A percentile compares a stretch with the other conserved stretches of the same genome.
These are phyloP conservation scores for Ctenoplectra terminalis DNA, from an alignment of 1,140 invertebrate species.

Conservation along the genomic window DNA sequence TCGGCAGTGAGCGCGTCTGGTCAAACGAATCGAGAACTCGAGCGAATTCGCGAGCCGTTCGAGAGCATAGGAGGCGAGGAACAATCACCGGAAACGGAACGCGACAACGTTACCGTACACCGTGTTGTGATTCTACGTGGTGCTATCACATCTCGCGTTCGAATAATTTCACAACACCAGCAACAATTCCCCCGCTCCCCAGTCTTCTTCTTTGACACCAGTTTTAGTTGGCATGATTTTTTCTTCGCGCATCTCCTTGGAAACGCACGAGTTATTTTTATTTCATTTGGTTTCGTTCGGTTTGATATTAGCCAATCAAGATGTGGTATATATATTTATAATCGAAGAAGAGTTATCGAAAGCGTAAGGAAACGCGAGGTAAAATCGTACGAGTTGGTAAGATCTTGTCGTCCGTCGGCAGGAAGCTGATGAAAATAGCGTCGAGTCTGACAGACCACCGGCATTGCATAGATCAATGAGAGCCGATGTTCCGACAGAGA, in stretches of 20 bases:
- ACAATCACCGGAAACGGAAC: conserved; percentile 79
- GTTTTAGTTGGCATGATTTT: too few species aligned
- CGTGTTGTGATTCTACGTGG: conserved; percentile 73
- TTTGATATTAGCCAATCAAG: too few species aligned
- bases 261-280: too few species aligned
- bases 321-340: too few species aligned
- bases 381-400: too few species aligned
- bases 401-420: not conserved
- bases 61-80: conserved; percentile 49
- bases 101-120: conserved; percentile 76
- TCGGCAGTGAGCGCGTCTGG: not conserved
- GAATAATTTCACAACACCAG: conserved; percentile 69
- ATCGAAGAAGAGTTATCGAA: too few species aligned
- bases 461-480: conserved; percentile 72
- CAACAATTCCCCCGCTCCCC: conserved; percentile 34
- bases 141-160: conserved; percentile 70
- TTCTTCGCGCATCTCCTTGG: not conserved
- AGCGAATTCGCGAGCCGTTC: not conserved
- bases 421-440: conserved; percentile 53
- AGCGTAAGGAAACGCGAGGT: too few species aligned
- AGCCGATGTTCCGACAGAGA: conserved; percentile 44
- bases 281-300: too few species aligned
- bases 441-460: conserved; percentile 5
- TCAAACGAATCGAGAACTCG: not conserved
- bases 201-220: not conserved